A percentile compares a stretch with the other conserved stretches of the same genome.
These are phyloP conservation scores for Xylota sylvarum DNA, from an alignment of 2,888 invertebrate species.

Conservation along the genomic window DNA sequence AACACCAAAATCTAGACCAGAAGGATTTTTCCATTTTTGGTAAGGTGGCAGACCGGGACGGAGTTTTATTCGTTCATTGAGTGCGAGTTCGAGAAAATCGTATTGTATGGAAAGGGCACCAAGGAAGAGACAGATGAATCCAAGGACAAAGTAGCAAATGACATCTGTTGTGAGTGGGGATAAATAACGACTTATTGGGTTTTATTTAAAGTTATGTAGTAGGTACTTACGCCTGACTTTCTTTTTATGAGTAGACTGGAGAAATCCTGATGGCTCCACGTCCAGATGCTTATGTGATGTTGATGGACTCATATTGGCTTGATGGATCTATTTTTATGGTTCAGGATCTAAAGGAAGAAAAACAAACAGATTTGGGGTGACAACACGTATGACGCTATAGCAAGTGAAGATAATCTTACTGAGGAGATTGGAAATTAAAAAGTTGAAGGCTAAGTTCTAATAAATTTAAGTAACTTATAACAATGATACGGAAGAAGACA, in stretches of 20 bases:
- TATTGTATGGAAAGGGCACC: constrained; percentile 39
- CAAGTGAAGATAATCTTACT: too few species aligned
- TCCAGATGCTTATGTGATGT: constrained; percentile 54
- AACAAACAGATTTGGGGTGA: too few species aligned
- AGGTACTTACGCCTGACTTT: constrained; percentile 38
- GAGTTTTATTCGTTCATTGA: constrained; percentile 67
- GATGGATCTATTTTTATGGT: not conserved
- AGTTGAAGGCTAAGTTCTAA: too few species aligned
- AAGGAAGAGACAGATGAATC: constrained; percentile 26
- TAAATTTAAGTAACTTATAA: too few species aligned
- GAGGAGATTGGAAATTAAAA: too few species aligned
- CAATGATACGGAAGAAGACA: too few species aligned
- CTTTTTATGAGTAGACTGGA: constrained; percentile 16
- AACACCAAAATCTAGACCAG: constrained; percentile 13
- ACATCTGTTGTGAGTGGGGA: constrained; percentile 5
- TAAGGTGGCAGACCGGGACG: constrained; percentile 68
- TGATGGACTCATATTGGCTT: constrained; percentile 37
- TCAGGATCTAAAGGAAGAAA: not conserved
- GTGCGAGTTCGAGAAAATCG: constrained; percentile 53
- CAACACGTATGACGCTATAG: too few species aligned
- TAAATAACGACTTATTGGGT: not conserved
- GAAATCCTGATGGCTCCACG: constrained; percentile 16
- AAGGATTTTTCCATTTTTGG: constrained; percentile 62
- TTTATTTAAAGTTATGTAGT: not conserved
- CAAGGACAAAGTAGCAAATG: constrained; percentile 35